Base-by-base conservation (phyloP, 2,113 vertebrate species). In the Podarcis cretensis region DNA sequence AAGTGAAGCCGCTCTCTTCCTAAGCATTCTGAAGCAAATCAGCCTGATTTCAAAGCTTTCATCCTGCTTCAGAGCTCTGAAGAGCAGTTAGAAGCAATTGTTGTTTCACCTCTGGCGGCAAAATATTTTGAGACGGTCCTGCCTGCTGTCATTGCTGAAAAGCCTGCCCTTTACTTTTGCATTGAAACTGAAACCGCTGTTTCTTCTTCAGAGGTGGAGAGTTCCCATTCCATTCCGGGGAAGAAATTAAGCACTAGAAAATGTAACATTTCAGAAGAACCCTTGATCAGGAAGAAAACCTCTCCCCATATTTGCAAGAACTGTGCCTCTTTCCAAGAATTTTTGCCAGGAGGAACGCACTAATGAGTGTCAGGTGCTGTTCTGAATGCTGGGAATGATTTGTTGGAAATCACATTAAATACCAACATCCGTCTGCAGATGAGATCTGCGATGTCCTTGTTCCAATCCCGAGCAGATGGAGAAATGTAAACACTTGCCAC, bases 311-410 rank as follows among this genome's bases (percentile, higher is more conserved):
- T 90, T 93, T 93, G 66, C 83, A 75, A 84, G 91, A 37, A 18
- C 10, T 21, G 8, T 87, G 88, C 25, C 82, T 93, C 91, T 93
- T 94, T 92, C 63, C 91, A 90, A 90, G 92, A 88, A 54, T 68
- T 85, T 90, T 90, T 54, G 84, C 30, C 92, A 91, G 93, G 88
- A 94, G 93, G 93, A 92, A 87, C 89, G 81, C 85, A 90, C 89
- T 93, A 94, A 96, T 94, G 93, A 80, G 90, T 90, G 87, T 95
- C 96, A 95, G 96, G 94, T 96, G 95, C 94, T 93, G 94, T 87
- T 94, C 90, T 94, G 92, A 95, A 95, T 95, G 92, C 95, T 94
- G 93, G 92, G 93, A 96, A 94, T 92, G 88, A 93, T 93, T 95
- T 94, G 93, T 80, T 95, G 91, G 89, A 94, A 95, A 94, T 92